These are phyloP conservation scores for Setophaga kirtlandii DNA, from an alignment of 2,113 vertebrate species.

Conservation along the genomic window DNA sequence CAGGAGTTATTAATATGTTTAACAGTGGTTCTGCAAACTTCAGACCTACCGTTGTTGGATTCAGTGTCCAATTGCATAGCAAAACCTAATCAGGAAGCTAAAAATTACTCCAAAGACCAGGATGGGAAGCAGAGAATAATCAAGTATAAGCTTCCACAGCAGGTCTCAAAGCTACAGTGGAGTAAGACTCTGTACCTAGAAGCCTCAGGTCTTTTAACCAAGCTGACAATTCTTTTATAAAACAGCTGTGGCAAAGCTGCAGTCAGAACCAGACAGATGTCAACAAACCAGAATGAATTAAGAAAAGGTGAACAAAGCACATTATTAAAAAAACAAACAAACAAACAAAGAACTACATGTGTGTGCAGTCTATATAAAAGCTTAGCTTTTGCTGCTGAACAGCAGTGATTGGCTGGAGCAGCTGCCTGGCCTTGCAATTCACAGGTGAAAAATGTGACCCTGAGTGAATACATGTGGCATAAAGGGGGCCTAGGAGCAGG, in stretches of 20 bases:
- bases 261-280: not conserved
- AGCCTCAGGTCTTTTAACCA: not conserved
- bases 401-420: not conserved
- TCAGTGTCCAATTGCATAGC: not conserved
- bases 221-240: not conserved
- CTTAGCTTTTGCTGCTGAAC: not conserved
- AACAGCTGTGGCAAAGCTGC: not conserved
- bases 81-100: not conserved
- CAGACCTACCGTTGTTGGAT: not conserved
- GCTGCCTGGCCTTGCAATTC: not conserved
- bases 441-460: not conserved
- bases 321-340: not conserved
- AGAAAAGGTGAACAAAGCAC: not conserved
- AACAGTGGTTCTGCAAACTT: not conserved
- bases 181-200: not conserved
- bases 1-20: not conserved
- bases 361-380: not conserved
- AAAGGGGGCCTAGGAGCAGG: not conserved
- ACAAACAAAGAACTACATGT: not conserved
- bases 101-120: not conserved
- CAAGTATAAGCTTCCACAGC: not conserved
- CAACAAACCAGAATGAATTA: not conserved
- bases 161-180: not conserved
- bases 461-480: not conserved
- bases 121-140: not conserved